These are phyloP conservation scores for Neoseiulus cucumeris DNA, from an alignment of 1,140 invertebrate species.

Conservation along the genomic window DNA sequence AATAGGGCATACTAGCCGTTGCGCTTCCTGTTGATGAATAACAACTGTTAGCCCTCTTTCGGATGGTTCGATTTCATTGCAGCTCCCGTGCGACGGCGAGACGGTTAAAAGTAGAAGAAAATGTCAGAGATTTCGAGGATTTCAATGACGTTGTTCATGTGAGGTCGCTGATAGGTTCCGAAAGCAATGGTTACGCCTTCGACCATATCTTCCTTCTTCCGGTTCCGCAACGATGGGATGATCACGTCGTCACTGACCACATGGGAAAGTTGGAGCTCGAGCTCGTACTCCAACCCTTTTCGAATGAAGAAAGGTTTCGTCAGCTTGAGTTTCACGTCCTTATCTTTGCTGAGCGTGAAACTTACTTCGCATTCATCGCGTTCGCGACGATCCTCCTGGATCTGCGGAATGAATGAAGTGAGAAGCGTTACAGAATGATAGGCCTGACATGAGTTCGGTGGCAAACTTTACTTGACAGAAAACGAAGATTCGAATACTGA, in stretches of 20 bases:
- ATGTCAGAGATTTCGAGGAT: slow-evolving; percentile 19
- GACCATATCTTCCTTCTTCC: slow-evolving; percentile 17
- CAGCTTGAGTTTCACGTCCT: slow-evolving; percentile 21
- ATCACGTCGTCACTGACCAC: slow-evolving; percentile 19
- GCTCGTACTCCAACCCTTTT: slow-evolving; percentile 20
- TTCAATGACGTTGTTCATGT: slow-evolving; percentile 16
- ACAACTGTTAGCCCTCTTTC: too few species aligned
- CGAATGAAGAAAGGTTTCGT: slow-evolving; percentile 21
- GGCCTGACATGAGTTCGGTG: not conserved
- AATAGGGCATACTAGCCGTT: too few species aligned
- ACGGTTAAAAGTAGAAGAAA: slow-evolving; percentile 18
- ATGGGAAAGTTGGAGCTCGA: slow-evolving; percentile 18
- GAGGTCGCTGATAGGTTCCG: slow-evolving; percentile 16
- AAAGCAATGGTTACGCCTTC: slow-evolving; percentile 19
- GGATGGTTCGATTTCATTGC: too few species aligned
- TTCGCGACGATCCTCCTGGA: not conserved
- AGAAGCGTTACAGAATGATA: not conserved
- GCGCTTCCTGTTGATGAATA: too few species aligned
- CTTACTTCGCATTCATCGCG: slow-evolving; percentile 11
- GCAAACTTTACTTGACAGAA: not conserved
- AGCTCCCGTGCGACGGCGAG: too few species aligned
- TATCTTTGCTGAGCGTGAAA: slow-evolving; percentile 20
- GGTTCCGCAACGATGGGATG: slow-evolving; percentile 17
- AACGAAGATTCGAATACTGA: not conserved
- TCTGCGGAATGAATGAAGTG: not conserved